These are phyloP conservation scores for Pycnomerus fuliginosus DNA, from an alignment of 2,888 invertebrate species.

Conservation along the genomic window DNA sequence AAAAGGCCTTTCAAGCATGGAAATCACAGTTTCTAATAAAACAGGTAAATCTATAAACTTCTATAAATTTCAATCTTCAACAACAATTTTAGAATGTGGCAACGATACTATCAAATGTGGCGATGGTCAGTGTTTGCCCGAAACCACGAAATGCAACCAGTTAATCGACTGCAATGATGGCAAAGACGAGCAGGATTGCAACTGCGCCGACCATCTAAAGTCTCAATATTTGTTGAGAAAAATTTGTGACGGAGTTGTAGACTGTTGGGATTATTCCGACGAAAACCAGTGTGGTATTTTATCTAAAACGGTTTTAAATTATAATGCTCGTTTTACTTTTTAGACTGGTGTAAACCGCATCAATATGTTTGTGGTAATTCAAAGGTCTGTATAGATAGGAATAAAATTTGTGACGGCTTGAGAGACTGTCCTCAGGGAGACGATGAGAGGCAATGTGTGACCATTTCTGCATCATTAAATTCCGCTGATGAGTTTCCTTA, in stretches of 20 bases:
- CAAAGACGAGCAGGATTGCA: slow-evolving; percentile 70
- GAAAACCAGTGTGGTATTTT: slow-evolving; percentile 77
- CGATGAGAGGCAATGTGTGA: slow-evolving; percentile 75
- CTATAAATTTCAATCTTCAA: slow-evolving; percentile 14
- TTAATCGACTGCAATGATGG: slow-evolving; percentile 69
- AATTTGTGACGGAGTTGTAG: slow-evolving; percentile 76
- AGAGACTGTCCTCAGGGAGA: slow-evolving; percentile 73
- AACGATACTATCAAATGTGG: slow-evolving; percentile 57
- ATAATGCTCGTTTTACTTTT: slow-evolving; percentile 26
- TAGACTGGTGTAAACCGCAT: slow-evolving; percentile 72
- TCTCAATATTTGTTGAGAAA: slow-evolving; percentile 70
- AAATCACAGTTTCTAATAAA: slow-evolving; percentile 14
- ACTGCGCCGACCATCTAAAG: slow-evolving; percentile 73
- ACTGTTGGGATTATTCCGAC: slow-evolving; percentile 79
- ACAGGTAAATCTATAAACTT: slow-evolving; percentile 18
- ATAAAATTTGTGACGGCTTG: slow-evolving; percentile 68
- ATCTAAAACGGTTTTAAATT: too few species aligned
- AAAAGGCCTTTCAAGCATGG: slow-evolving; percentile 14
- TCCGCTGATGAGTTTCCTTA: slow-evolving; percentile 63
- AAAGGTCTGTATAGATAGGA: slow-evolving; percentile 65
- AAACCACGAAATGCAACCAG: slow-evolving; percentile 69
- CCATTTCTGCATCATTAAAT: slow-evolving; percentile 59
- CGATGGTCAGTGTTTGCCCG: slow-evolving; percentile 65
- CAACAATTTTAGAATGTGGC: slow-evolving; percentile 27
- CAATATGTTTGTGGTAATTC: slow-evolving; percentile 76